A percentile compares a stretch with the other conserved stretches of the same genome.
phyloP scores from a whole-genome alignment of 1,140 invertebrate genomes.

The Drosophila paulistorum region DNA sequence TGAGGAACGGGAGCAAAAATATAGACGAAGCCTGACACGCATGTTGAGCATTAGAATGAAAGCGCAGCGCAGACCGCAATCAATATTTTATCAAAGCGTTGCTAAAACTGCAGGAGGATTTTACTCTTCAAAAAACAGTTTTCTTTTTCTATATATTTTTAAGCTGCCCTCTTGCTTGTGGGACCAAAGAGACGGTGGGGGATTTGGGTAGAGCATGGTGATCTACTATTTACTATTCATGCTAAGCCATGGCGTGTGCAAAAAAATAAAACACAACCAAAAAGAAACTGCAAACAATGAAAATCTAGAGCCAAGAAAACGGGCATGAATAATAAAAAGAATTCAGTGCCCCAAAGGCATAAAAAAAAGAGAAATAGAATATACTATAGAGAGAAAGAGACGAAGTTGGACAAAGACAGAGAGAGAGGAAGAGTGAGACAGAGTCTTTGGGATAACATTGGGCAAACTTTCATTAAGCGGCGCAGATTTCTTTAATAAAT shows the following conservation, averaged over 20 bases:
- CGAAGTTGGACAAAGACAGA: background rate
- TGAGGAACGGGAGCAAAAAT: background rate
- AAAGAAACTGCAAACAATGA: slow-evolving; percentile 69
- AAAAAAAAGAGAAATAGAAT: slow-evolving; percentile 24
- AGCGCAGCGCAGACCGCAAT: slow-evolving; percentile 61
- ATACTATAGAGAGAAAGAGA: slow-evolving; percentile 4
- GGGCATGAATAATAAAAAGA: slow-evolving; percentile 73
- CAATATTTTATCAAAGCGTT: slow-evolving; percentile 77
- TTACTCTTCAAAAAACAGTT: slow-evolving; percentile 34
- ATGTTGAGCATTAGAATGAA: slow-evolving; percentile 62
- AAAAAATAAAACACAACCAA: slow-evolving; percentile 51
- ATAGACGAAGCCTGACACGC: slow-evolving; percentile 53
- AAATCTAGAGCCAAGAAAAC: slow-evolving; percentile 56
- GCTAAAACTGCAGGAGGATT: slow-evolving; percentile 45
- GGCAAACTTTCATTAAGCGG: slow-evolving; percentile 71
- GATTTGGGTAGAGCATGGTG: background rate
- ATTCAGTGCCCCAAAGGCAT: slow-evolving; percentile 61
- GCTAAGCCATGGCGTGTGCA: slow-evolving; percentile 70
- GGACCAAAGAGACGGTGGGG: background rate
- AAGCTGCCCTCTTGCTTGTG: slow-evolving; percentile 11
- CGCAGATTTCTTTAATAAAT: slow-evolving; percentile 70
- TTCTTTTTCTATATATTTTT: slow-evolving; percentile 26
- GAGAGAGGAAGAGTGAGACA: background rate
- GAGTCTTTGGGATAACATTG: slow-evolving; percentile 15
- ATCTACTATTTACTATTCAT: slow-evolving; percentile 75